Conservation (phyloP, 1,140 invertebrate species). For the Neodiprion fabricii region DNA sequence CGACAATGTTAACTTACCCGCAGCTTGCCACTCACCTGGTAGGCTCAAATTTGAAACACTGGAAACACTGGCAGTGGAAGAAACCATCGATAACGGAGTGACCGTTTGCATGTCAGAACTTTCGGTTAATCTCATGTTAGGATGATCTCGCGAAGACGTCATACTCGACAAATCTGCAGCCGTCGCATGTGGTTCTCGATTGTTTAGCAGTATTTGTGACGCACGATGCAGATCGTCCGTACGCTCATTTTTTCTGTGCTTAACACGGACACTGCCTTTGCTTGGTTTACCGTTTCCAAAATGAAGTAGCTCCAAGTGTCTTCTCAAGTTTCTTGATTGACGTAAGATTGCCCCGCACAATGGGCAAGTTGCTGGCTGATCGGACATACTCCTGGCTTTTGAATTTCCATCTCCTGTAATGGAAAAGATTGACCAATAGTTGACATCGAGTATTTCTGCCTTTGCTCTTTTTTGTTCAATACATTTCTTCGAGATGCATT, state of each 20-base stretch:
- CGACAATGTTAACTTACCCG: constrained; percentile 20
- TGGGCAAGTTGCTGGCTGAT: constrained; percentile 55
- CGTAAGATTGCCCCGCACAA: constrained; percentile 56
- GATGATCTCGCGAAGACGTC: constrained; percentile 31
- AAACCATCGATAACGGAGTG: constrained; percentile 38
- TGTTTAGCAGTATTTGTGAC: constrained; percentile 26
- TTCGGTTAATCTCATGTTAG: constrained; percentile 34
- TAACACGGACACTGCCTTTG: constrained; percentile 37
- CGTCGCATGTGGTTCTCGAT: constrained; percentile 28
- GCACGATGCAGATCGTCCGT: constrained; percentile 32
- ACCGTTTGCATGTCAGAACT: constrained; percentile 38
- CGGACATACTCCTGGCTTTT: constrained; percentile 48
- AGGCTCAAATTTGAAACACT: constrained; percentile 39
- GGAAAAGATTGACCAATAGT: constrained; percentile 23
- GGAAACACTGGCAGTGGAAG: constrained; percentile 34
- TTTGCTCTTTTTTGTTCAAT: constrained; percentile 16
- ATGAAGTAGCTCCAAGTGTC: constrained; percentile 57
- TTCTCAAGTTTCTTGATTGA: constrained; percentile 54
- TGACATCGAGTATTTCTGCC: constrained; percentile 7
- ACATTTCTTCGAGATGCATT: background rate
- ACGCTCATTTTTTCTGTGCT: constrained; percentile 31
- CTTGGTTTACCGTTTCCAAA: constrained; percentile 46
- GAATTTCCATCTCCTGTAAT: constrained; percentile 47
- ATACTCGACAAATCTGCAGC: background rate
- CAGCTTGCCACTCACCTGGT: constrained; percentile 40